Base-by-base conservation (phyloP, 2,888 invertebrate species). In the Aleiodes alternator region DNA sequence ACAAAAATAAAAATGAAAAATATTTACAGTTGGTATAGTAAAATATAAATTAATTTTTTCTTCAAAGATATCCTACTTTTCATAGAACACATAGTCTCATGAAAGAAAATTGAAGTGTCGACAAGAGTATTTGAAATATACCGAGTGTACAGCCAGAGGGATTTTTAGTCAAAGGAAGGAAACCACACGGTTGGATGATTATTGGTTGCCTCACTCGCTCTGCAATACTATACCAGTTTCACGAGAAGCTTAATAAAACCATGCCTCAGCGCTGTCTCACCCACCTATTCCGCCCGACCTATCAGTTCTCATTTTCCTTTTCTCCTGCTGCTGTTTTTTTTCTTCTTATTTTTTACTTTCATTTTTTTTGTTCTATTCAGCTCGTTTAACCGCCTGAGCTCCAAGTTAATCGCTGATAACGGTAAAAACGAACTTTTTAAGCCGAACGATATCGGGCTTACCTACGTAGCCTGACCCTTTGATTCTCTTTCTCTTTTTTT, bases 381-480 rank as follows among this genome's bases (percentile, higher is more conserved):
- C 57, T 43, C 64, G 53, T 53, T 57, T 23, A 56, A 61, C 48
- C 68, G 57, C 70, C 53, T 59, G 50, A 66, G 72, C 64, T 66
- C 61, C 34, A 73, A 73, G 73, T 79, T 79, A 76, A 77, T 76
- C 76, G 77, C 72, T 76, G 79, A 79, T 79, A 77, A 74, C 76
- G 72, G 76, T 56, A 73, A 72, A 69, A 79, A 76, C 72, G 69
- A 77, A 79, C 76, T 79, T 79, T 79, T 79, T 74, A 79, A 77
- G 77, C 77, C 66, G 57, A 64, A 59, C 66, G 69, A 79, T 77
- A 79, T 77, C 69, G 72, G 38, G 61, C 61, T 70, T 76, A 76
- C 68, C 61, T 69, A 59, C 74, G 68, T 68, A 57, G 66, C 11
- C 55, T 57, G 48, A 38, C 59, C 69, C 69, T 59, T 55, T 14